These are phyloP conservation scores for Papilio aristodemus DNA, from an alignment of 1,140 invertebrate species.

Conservation along the genomic window DNA sequence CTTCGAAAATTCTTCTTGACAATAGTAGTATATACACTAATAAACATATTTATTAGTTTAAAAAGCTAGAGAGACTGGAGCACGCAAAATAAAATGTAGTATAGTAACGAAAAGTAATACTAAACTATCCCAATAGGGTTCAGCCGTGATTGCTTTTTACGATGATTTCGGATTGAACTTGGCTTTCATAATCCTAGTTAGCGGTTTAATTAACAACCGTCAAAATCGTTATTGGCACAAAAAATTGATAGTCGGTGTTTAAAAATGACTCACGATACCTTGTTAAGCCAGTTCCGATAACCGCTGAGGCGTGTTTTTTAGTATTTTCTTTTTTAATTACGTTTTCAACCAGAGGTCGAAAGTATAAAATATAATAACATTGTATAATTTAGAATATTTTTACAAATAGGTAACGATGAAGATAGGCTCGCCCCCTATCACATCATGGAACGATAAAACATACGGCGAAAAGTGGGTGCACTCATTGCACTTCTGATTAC, in stretches of 20 bases:
- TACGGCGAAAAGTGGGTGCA: no score
- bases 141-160: not conserved
- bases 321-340: not conserved
- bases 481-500: no score
- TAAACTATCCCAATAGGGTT: not conserved
- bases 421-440: no score
- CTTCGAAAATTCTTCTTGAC: no score
- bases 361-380: no score
- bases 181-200: constrained; percentile 6
- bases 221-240: constrained; percentile 36
- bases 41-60: no score
- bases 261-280: constrained; percentile 18
- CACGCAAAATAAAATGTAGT: not conserved
- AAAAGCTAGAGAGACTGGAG: not conserved
- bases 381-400: no score
- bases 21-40: no score
- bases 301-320: not conserved
- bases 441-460: no score
- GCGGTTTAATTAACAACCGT: constrained; percentile 32
- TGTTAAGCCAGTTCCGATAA: constrained; percentile 28
- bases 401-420: no score
- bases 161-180: not conserved
- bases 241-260: constrained; percentile 9
- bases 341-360: no score
- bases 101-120: not conserved